Base-by-base conservation (phyloP, 2,797 vertebrate species). In the Remorina albescens region DNA sequence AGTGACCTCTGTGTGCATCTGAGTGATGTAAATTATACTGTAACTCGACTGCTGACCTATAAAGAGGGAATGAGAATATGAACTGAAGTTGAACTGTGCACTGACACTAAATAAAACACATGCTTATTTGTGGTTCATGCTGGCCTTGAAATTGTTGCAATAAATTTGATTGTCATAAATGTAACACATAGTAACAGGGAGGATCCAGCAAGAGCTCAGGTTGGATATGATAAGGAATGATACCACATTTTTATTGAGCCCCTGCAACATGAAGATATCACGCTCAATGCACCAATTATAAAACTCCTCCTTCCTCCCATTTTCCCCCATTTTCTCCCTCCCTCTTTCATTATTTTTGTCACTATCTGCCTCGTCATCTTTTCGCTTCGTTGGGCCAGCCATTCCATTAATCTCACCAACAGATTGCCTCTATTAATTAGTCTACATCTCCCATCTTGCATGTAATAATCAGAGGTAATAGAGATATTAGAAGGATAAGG, bases 401-500 rank as follows among this genome's bases (percentile, higher is more conserved):
- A 85, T 83, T 87, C 70, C 72, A 84, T 85, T 91, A 91, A 88
- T 92, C 88, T 88, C 79, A 59, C 80, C 76, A 84, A 88, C 89
- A 90, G 87, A 91, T 89, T 89, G 86, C 78, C 65, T 85, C 84
- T 86, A 85, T 92, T 93, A 92, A 92, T 93, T 92, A 91, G 81
- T 71, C 85, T 53, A 58, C 80, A 76, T 88, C 75, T 86, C 80
- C 89, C 79, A 88, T 91, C 79, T 79, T 89, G 74, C 83, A 78
- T 90, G 81, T 86, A 83, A 92, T 92, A 88, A 87, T 90, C 82
- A 78, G 78, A 77, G 72, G 79, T 88, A 90, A 90, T 88, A 58
- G 77, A 88, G 87, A 91, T 91, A 91, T 91, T 87, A 86, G 62
- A 60, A 49, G 68, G 88, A 92, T 87, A 86, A 61, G 83, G 71